Evolutionary conservation across 2,888 invertebrate species (phyloP), one percentile per base, ranked within the genome.

Genomic region (Ferrisia virgata): DNA sequence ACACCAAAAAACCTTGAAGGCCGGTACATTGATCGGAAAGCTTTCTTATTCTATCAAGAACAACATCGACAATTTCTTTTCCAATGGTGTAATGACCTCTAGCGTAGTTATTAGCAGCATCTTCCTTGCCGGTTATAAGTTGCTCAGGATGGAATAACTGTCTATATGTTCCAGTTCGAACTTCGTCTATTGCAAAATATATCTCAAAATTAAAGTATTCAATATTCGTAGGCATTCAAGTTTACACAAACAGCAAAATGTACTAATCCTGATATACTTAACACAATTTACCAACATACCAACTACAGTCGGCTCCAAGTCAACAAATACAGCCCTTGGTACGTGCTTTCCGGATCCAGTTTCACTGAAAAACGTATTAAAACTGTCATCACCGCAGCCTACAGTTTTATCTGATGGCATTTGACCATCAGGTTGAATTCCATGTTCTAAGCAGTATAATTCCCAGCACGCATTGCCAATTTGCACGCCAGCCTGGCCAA

Each of bases 101-200:
- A 33, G 92, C 93, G 87, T 93, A 93, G 88, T 93, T 93, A 88
- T 93, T 93, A 81, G 93, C 93, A 0, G 93, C 92, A 87, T 92
- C 92, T 87, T 92, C 92, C 87, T 93, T 93, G 53, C 93, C 93
- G n/a, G 92, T 92, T 87, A 93, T 92, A 86, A 93, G 88, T 88
- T 93, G 93, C 87, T 93, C 92, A 0, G 92, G 93, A 87, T 93
- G 93, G 88, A 92, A 93, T 43, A 93, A 88, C 86, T 91, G 91
- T 36, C 91, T 89, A 88, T 92, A 92, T 4, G 96, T 96, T 88
- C 96, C 97, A 85, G 96, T 96, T 87, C 96, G 93, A 86, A 96
- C 95, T 91, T 96, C 96, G 90, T 96, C 95, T 89, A n/a, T n/a
- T n/a, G 87, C 15, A 87, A 87, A 28, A 78, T 22, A 69, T 22